phyloP scores from a whole-genome alignment of 1,140 invertebrate species.

The Prorops nasuta region DNA sequence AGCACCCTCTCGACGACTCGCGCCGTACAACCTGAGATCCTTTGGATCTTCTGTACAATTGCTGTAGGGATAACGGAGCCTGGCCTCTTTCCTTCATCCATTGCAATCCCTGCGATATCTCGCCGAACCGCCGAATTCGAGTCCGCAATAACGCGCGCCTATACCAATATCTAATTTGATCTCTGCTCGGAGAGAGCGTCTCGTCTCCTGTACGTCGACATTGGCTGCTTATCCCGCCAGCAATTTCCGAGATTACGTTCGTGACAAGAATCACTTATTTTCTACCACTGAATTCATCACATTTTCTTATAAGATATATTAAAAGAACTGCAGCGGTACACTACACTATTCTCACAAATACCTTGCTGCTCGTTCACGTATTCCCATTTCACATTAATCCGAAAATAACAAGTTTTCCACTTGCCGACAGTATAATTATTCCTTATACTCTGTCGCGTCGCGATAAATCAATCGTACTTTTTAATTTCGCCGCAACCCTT shows the following conservation, averaged over 20 bases:
- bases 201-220: too few relatives aligned
- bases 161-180: slow-evolving; percentile 44
- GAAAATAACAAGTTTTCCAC: too few relatives aligned
- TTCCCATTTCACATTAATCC: too few relatives aligned
- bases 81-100: not conserved
- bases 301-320: too few relatives aligned
- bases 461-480: too few relatives aligned
- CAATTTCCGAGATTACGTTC: not conserved
- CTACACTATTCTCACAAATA: too few relatives aligned
- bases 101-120: slow-evolving; percentile 41
- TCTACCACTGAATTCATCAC: not conserved
- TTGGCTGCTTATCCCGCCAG: not conserved
- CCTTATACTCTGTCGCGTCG: too few relatives aligned
- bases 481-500: too few relatives aligned
- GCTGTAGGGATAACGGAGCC: slow-evolving; percentile 24
- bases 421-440: too few relatives aligned
- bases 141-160: slow-evolving; percentile 38
- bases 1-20: slow-evolving; percentile 44
- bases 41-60: slow-evolving; percentile 10
- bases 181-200: slow-evolving; percentile 3
- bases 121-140: slow-evolving; percentile 27
- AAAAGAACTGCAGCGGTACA: too few relatives aligned
- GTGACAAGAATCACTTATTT: slow-evolving; percentile 6
- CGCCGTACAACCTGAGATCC: slow-evolving; percentile 23
- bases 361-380: too few relatives aligned